These are phyloP conservation scores for Dolichoris vasculosae DNA, from an alignment of 1,140 invertebrate species.

Conservation along the genomic window DNA sequence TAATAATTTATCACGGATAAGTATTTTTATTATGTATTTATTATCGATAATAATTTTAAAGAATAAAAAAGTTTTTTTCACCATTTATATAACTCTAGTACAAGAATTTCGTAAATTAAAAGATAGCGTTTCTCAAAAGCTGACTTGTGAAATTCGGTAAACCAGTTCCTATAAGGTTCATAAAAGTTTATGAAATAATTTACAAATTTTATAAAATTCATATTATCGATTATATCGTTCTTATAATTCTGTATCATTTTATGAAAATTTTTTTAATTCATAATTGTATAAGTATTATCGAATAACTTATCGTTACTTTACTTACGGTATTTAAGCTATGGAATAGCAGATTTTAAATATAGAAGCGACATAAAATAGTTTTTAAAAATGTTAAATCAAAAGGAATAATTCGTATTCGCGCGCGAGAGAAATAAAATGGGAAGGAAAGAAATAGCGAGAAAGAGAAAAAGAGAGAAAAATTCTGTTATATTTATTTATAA, in stretches of 20 bases:
- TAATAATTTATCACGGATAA: not conserved
- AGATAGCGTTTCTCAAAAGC: not conserved
- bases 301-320: not conserved
- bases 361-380: not conserved
- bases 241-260: not conserved
- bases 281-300: not conserved
- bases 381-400: not conserved
- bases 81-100: not conserved
- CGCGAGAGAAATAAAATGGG: not conserved
- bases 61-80: not conserved
- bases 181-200: not conserved
- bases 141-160: not conserved
- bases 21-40: slow-evolving; percentile 12
- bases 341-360: not conserved
- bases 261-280: not conserved
- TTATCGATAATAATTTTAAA: not conserved
- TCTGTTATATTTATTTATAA: not conserved
- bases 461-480: no score
- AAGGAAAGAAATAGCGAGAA: not conserved
- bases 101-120: not conserved
- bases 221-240: not conserved
- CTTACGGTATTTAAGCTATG: not conserved
- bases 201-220: not conserved
- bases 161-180: not conserved
- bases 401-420: not conserved